Evolutionary conservation across 2,113 vertebrate genomes (phyloP).

Genomic region (Clarias macrocephalus): DNA sequence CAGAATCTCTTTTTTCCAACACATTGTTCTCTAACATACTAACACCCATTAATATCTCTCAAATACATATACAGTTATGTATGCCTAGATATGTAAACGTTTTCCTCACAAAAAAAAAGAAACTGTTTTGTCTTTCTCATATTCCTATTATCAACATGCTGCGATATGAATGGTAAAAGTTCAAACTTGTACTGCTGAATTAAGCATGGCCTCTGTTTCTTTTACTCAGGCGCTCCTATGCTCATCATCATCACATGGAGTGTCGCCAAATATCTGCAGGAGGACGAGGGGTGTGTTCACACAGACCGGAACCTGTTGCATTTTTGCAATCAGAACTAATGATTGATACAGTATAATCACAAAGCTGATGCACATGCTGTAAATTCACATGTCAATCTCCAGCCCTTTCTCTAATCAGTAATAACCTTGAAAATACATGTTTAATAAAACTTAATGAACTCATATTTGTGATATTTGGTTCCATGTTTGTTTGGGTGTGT

Average conservation of each 20-base stretch:
- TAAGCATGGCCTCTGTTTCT: constrained; percentile 29
- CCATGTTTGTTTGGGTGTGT: constrained; percentile 31
- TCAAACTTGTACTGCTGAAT: neutral
- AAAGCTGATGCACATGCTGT: no score
- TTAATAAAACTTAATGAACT: neutral
- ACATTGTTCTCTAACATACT: neutral
- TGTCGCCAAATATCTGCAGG: constrained; percentile 79
- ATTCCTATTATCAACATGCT: neutral
- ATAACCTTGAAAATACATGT: neutral
- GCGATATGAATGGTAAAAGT: neutral
- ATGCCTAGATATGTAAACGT: neutral
- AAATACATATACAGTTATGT: neutral
- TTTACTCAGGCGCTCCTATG: constrained; percentile 75
- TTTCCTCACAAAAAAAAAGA: neutral
- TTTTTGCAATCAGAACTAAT: neutral
- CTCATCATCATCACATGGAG: constrained; percentile 81
- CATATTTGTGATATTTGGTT: neutral
- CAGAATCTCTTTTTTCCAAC: neutral
- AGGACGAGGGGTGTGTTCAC: constrained; percentile 82
- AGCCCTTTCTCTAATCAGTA: neutral
- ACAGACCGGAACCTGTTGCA: neutral
- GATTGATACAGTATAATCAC: neutral
- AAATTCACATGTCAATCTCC: neutral
- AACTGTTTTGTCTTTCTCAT: neutral
- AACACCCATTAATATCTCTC: neutral